These are phyloP conservation scores for Eriosoma lanigerum DNA, from an alignment of 1,140 invertebrate genomes.

Conservation along the genomic window DNA sequence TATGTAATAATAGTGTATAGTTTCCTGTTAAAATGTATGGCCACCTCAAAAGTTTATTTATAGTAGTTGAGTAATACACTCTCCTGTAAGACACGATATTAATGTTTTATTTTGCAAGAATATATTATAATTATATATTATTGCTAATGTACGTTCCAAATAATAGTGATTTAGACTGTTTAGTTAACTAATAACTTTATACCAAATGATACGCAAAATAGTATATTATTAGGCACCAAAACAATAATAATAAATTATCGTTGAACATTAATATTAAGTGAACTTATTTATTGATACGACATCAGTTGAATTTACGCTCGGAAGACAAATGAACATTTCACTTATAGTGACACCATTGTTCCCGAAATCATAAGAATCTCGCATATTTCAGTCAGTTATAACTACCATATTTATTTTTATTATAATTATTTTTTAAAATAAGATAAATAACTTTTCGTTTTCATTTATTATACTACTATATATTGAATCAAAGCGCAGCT, in stretches of 20 bases:
- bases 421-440: neutral
- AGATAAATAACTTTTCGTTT: neutral
- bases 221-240: too few species aligned
- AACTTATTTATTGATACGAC: too few species aligned
- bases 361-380: neutral
- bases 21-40: neutral
- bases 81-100: neutral
- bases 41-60: neutral
- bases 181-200: neutral
- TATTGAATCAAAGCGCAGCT: neutral
- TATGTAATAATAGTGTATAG: too few species aligned
- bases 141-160: neutral
- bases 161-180: neutral
- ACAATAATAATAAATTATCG: neutral
- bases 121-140: neutral
- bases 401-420: neutral
- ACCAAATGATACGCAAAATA: too few species aligned
- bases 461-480: slow-evolving; percentile 3
- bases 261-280: neutral
- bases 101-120: neutral
- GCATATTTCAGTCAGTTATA: neutral
- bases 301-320: neutral
- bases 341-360: neutral
- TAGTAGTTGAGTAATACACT: neutral
- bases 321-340: neutral